Conservation (phyloP, 2,113 vertebrate genomes). For the Grallaria varia region DNA sequence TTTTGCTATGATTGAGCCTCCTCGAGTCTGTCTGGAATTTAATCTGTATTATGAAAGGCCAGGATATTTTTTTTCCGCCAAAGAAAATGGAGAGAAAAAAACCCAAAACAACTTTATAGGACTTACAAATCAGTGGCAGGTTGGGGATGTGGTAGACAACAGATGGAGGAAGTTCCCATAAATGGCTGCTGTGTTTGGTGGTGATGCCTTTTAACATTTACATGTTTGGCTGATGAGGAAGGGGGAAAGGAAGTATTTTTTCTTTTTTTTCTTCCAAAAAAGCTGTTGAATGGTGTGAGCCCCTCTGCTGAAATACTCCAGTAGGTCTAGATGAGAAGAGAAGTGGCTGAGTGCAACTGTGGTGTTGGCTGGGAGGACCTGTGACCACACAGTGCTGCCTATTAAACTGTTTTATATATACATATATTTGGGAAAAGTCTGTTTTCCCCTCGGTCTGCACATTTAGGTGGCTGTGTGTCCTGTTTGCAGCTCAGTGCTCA, state of each 20-base stretch:
- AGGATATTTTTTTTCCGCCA: not conserved
- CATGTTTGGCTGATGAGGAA: not conserved
- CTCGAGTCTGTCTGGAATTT: not conserved
- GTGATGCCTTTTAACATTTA: not conserved
- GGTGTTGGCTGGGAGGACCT: not conserved
- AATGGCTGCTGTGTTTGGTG: fast-evolving
- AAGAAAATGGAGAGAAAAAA: not conserved
- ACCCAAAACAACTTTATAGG: not conserved
- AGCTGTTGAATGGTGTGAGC: no score
- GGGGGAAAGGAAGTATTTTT: not conserved
- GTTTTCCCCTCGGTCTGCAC: not conserved
- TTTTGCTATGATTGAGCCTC: not conserved
- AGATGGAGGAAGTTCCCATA: not conserved
- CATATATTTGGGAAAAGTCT: not conserved
- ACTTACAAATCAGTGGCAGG: not conserved
- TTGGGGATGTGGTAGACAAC: not conserved
- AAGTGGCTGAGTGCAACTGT: fast-evolving
- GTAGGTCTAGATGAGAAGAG: not conserved
- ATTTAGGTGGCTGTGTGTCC: not conserved
- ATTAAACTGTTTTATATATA: not conserved
- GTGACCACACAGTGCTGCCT: not conserved
- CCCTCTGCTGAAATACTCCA: not conserved
- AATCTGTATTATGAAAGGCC: not conserved
- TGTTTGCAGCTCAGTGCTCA: not conserved
- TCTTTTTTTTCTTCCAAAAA: not conserved